Evolutionary conservation across 2,797 vertebrate species (phyloP), one percentile per base, ranked within the genome.

Genomic region (Mycteria americana): DNA sequence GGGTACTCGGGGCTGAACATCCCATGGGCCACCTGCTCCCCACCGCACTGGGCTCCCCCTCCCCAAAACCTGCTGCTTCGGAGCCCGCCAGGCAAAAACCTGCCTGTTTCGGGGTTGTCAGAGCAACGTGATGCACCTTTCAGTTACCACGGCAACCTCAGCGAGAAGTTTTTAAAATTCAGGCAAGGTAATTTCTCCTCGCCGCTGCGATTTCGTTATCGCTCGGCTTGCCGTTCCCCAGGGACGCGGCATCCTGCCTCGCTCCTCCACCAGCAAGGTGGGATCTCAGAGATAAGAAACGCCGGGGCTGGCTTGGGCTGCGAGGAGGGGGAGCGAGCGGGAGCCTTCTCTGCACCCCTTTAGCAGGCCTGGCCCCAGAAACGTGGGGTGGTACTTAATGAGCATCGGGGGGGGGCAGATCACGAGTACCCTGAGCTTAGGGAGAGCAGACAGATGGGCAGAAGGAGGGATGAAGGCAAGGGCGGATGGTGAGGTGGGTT

Each of bases 111-210:
- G 68, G 93, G 96, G 98, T 98, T 98, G 97, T 98, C 97, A 98
- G 97, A 97, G 97, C 90, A 95, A 98, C 97, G 93, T 97, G 98
- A 98, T 98, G 98, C 98, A 98, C 98, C 98, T 98, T 98, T 98
- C 97, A 92, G 98, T 98, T 98, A 96, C 98, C 96, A 98, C 96
- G 97, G 98, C 97, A 98, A 98, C 98, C 97, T 94, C 91, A 8
- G 94, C 70, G 3, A 96, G 96, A 96, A 95, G 96, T 98, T 98
- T 98, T 98, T 98, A 97, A 98, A 98, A 98, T 98, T 98, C 98
- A 98, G 96, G 97, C 97, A 97, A 98, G 98, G 98, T 98, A 98
- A 98, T 98, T 98, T 98, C 97, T 98, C 92, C 97, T 97, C 39
- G 27, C 60, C 3, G 0, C 93, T 96, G 76, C 21, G 80, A 94